Evolutionary conservation across 2,113 vertebrate species (phyloP).

Genomic region (Synodontis membranacea): DNA sequence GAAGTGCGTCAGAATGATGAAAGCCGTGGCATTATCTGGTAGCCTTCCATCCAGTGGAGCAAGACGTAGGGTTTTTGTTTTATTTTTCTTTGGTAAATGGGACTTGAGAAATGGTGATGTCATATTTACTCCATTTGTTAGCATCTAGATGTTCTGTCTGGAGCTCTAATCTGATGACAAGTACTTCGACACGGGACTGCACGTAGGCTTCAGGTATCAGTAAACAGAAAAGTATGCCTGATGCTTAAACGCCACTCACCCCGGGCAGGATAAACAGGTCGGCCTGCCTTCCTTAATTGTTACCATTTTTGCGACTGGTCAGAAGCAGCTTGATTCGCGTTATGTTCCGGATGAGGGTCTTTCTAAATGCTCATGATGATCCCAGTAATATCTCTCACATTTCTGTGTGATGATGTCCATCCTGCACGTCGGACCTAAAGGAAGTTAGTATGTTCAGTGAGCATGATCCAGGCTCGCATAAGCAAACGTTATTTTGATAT

Average conservation of each 20-base stretch:
- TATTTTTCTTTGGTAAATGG: not conserved
- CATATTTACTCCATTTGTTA: not conserved
- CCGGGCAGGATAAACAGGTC: slow-evolving; percentile 4
- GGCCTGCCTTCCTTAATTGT: not conserved
- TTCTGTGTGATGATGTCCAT: too few relatives aligned
- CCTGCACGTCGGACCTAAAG: not conserved
- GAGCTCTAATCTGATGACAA: not conserved
- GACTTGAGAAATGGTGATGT: not conserved
- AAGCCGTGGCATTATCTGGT: not conserved
- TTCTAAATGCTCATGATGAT: too few relatives aligned
- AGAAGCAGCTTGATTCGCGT: not conserved
- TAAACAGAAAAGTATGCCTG: not conserved
- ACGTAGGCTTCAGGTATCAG: not conserved
- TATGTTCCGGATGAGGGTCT: not conserved
- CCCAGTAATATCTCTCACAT: too few relatives aligned
- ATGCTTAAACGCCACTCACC: not conserved
- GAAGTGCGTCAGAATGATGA: not conserved
- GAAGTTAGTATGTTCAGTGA: not conserved
- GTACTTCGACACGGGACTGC: not conserved
- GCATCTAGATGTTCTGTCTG: too few relatives aligned
- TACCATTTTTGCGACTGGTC: too few relatives aligned
- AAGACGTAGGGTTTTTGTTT: too few relatives aligned
- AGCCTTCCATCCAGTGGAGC: not conserved
- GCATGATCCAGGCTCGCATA: not conserved
- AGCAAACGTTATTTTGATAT: not conserved